Evolutionary conservation across 2,113 vertebrate genomes (phyloP).

Genomic region (Callipepla squamata): DNA sequence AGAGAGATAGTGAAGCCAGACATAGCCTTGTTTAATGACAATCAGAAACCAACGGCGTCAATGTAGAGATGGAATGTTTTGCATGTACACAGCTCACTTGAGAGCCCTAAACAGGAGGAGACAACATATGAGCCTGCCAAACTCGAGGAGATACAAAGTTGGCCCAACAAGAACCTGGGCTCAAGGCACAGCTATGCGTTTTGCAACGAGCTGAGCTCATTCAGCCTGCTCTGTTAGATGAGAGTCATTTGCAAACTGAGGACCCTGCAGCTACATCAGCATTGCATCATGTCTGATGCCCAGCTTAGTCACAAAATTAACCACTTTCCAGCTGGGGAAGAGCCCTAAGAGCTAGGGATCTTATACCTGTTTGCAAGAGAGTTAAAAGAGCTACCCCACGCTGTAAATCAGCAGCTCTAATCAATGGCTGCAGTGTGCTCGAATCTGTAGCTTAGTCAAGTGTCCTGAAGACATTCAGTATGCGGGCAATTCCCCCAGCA

Average conservation of each 20-base stretch:
- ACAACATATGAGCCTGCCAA: fast-evolving
- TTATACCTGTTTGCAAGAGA: neutral
- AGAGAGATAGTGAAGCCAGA: neutral
- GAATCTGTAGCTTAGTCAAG: neutral
- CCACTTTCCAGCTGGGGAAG: neutral
- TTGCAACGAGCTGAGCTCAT: neutral
- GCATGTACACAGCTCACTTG: fast-evolving
- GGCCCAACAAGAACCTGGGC: neutral
- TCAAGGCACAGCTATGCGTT: fast-evolving
- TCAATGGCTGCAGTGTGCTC: neutral
- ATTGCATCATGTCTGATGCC: fast-evolving
- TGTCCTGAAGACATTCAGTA: neutral
- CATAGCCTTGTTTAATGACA: neutral
- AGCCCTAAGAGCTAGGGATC: neutral
- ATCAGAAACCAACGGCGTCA: neutral
- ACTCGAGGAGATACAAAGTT: neutral
- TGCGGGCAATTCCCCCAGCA: fast-evolving
- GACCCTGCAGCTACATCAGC: neutral
- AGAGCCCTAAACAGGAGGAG: neutral
- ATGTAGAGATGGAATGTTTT: neutral
- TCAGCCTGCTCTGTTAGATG: neutral
- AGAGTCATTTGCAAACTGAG: neutral
- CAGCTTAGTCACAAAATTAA: neutral
- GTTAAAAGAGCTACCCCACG: neutral
- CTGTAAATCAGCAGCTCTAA: neutral